Evolutionary conservation across 1,140 invertebrate species (phyloP).

Genomic region (Pseudomyrmex concolor): DNA sequence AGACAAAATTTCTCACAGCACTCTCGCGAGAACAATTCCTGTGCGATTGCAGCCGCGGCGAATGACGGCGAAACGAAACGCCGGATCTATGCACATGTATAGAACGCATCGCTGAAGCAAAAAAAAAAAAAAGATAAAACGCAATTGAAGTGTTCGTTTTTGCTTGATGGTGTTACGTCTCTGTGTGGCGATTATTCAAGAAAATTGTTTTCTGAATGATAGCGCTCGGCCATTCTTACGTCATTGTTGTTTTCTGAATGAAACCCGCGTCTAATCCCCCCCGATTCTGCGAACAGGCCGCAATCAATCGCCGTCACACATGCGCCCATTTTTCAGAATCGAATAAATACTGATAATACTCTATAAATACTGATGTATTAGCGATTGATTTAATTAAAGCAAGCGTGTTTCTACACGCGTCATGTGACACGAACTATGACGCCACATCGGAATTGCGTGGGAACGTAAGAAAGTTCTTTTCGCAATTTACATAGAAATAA

Average conservation of each 20-base stretch:
- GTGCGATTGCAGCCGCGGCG: conserved; percentile 7
- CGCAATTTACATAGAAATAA: neutral
- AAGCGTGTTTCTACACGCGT: no score
- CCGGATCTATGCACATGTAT: no score
- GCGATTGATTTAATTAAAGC: neutral
- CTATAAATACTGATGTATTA: neutral
- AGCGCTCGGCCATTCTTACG: conserved; percentile 18
- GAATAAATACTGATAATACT: neutral
- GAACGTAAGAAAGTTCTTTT: no score
- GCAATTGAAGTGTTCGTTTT: conserved; percentile 36
- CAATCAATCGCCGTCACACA: neutral
- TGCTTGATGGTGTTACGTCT: neutral
- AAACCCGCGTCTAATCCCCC: neutral
- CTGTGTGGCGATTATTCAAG: conserved; percentile 37
- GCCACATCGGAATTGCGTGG: no score
- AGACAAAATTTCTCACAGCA: conserved; percentile 53
- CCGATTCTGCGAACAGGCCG: neutral
- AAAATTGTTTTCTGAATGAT: conserved; percentile 44
- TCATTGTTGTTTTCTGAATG: conserved; percentile 43
- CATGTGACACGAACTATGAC: no score
- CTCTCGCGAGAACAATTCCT: conserved; percentile 23
- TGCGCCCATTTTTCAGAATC: neutral
- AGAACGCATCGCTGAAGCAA: neutral
- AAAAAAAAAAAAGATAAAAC: conserved; percentile 17
- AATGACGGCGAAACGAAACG: neutral